Evolutionary conservation across 2,888 invertebrate genomes (phyloP), one percentile per base, ranked within the genome.

Genomic region (Smittia aterrima): DNA sequence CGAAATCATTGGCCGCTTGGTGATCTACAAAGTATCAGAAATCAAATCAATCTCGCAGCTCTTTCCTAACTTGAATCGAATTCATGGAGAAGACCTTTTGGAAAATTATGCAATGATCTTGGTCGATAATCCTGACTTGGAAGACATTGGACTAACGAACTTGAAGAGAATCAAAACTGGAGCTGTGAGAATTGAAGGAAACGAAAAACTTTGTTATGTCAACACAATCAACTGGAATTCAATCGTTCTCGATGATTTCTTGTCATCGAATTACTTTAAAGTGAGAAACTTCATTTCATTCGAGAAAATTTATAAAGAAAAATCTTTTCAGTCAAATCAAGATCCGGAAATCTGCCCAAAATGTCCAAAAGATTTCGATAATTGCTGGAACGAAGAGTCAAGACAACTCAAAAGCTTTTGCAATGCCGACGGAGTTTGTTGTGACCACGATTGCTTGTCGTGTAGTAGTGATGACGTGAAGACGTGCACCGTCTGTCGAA

Each of bases 61-160:
- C 71, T 97, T 98, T 82, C 98, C 98, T 66, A 97, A 98, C 83
- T 85, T 99, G 81, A 86, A 92, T 71, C 93, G 98, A 75, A 96
- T 99, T 78, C 90, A 98, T 24, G 98, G 98, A 47, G 89, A 91
- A 80, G 86, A 87, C 76, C 86, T 94, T 38, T 91, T 96, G 82
- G 90, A 91, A 82, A 91, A 93, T 81, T 96, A 92, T 82, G 92
- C 96, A 6, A 85, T 99, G 75, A 89, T 97, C 78, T 87, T 95
- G 76, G 96, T 91, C 83, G 94, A 96, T 83, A 93, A 94, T 86
- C 83, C 83, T 75, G 81, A 86, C 78, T 79, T 85, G n/a, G 87
- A 93, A 85, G 92, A 96, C 79, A 86, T 98, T 78, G 96, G 94
- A 4, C 86, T 96, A 13, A 85, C 88, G 75, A 92, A 92, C 9